Evolutionary conservation across 2,888 invertebrate genomes (phyloP).

Genomic region (Xestia rhomboidea): DNA sequence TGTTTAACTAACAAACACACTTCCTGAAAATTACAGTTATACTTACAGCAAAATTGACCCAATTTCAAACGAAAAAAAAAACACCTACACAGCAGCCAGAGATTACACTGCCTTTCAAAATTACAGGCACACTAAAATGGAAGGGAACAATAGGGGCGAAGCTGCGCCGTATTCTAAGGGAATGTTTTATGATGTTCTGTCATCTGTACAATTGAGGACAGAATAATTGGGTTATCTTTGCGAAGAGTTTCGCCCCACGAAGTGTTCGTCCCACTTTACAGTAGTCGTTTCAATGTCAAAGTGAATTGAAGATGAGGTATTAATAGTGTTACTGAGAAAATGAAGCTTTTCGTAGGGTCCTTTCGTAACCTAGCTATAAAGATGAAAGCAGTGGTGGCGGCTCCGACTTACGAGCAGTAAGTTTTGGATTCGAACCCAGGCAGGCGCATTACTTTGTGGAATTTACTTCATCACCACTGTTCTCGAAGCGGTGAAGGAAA

Average conservation of each 20-base stretch:
- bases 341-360: not conserved
- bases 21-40: not conserved
- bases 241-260: slow-evolving; percentile 23
- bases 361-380: not conserved
- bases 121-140: slow-evolving; percentile 38
- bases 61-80: not conserved
- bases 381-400: too few species aligned
- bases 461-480: too few species aligned
- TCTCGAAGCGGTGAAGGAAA: too few species aligned
- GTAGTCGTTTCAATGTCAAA: slow-evolving; percentile 32
- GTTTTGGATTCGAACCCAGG: too few species aligned
- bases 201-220: slow-evolving; percentile 48
- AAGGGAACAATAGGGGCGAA: slow-evolving; percentile 20
- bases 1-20: too few species aligned
- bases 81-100: not conserved
- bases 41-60: not conserved
- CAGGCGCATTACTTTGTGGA: too few species aligned
- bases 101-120: slow-evolving; percentile 50
- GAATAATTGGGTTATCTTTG: slow-evolving; percentile 62
- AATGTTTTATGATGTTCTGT: slow-evolving; percentile 50
- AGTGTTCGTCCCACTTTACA: slow-evolving; percentile 27
- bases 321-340: slow-evolving; percentile 2
- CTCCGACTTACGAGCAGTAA: too few species aligned
- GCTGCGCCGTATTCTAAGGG: slow-evolving; percentile 15
- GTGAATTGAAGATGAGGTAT: slow-evolving; percentile 31